Evolutionary conservation across 2,888 invertebrate species (phyloP).

Genomic region (Esperia sulphurella): DNA sequence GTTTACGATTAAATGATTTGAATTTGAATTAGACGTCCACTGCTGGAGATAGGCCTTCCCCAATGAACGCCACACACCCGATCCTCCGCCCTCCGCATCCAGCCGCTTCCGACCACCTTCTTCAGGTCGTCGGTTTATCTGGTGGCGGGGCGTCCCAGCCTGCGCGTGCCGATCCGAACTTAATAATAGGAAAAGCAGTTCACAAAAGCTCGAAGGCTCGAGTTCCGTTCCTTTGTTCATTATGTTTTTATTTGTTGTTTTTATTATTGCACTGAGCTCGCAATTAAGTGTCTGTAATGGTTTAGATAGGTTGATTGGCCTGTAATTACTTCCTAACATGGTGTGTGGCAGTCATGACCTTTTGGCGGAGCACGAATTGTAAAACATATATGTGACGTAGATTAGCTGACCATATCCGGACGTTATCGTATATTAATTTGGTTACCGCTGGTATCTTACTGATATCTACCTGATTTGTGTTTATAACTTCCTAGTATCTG

Average conservation of each 20-base stretch:
- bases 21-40: too few species aligned
- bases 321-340: slow-evolving; percentile 66
- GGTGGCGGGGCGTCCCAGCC: too few species aligned
- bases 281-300: slow-evolving; percentile 54
- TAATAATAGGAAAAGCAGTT: neutral
- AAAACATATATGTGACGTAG: neutral
- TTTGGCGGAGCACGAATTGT: slow-evolving; percentile 20
- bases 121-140: too few species aligned
- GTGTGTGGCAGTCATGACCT: slow-evolving; percentile 39
- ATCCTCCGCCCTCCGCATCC: too few species aligned
- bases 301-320: slow-evolving; percentile 64
- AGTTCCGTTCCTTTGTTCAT: slow-evolving; percentile 47
- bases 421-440: neutral
- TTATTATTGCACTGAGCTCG: slow-evolving; percentile 21
- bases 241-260: slow-evolving; percentile 33
- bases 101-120: too few species aligned
- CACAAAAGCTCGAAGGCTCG: slow-evolving; percentile 3
- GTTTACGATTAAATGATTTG: too few species aligned
- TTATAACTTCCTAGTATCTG: neutral
- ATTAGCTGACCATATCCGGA: slow-evolving; percentile 1
- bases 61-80: too few species aligned
- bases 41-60: too few species aligned
- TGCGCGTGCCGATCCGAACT: too few species aligned
- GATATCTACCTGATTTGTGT: neutral
- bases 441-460: neutral